These are phyloP conservation scores for Harlomillsia oculata DNA, from an alignment of 1,140 invertebrate species.

Conservation along the genomic window DNA sequence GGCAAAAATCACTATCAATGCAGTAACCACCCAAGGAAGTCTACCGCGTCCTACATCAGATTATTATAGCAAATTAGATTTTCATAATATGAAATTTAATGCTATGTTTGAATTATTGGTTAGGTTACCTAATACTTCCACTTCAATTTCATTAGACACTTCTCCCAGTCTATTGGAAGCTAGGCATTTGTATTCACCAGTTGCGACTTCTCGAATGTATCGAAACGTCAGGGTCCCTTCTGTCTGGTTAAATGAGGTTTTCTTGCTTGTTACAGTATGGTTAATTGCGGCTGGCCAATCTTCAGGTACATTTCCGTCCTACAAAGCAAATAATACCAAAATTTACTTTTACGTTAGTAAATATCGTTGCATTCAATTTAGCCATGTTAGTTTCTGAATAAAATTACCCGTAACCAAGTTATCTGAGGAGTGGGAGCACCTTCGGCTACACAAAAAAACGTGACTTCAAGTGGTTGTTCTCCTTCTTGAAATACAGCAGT, in stretches of 20 bases:
- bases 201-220: conserved; percentile 14
- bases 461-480: not conserved
- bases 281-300: conserved; percentile 2
- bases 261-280: conserved; percentile 3
- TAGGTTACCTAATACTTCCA: conserved; percentile 43
- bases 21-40: conserved; percentile 36
- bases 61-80: not conserved
- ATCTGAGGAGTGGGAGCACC: conserved; percentile 38
- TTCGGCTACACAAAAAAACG: conserved; percentile 33
- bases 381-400: not conserved
- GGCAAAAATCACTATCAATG: conserved; percentile 29
- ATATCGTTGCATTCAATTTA: conserved; percentile 9
- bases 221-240: conserved; percentile 15
- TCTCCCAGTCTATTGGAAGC: conserved; percentile 37
- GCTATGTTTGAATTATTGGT: conserved; percentile 39
- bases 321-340: conserved; percentile 3
- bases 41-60: conserved; percentile 8
- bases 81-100: conserved; percentile 37
- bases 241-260: too few relatives aligned
- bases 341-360: not conserved
- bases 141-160: conserved; percentile 36
- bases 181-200: conserved; percentile 34
- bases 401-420: conserved; percentile 38
- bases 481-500: conserved; percentile 4
- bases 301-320: conserved; percentile 12